Conservation (phyloP, 2,888 invertebrate genomes). For the Zootermopsis nevadensis region DNA sequence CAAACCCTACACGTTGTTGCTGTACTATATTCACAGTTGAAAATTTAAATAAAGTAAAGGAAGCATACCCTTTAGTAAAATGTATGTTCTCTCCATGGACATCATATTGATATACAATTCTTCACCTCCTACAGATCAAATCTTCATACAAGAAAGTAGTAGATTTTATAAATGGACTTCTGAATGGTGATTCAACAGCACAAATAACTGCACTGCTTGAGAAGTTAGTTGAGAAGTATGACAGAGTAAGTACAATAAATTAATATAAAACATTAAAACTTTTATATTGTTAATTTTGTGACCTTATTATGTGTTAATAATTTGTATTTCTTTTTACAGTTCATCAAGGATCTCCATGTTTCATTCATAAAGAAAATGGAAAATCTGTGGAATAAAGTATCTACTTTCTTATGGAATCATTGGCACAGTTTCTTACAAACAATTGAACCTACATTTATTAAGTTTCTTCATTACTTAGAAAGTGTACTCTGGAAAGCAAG, state of each 20-base stretch:
- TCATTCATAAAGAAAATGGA: conserved; percentile 77
- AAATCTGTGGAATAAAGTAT: conserved; percentile 77
- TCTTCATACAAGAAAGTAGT: conserved; percentile 76
- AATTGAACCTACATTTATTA: conserved; percentile 82
- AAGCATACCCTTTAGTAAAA: too few relatives aligned
- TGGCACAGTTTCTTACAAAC: conserved; percentile 79
- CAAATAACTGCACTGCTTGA: conserved; percentile 77
- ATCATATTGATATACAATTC: too few relatives aligned
- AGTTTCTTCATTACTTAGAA: conserved; percentile 80
- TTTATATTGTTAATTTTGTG: conserved; percentile 26
- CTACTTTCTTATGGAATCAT: conserved; percentile 72
- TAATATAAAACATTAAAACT: not conserved
- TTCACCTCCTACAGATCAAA: conserved; percentile 66
- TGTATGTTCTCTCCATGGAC: too few relatives aligned
- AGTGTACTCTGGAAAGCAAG: conserved; percentile 78
- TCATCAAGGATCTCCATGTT: conserved; percentile 81
- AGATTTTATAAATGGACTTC: conserved; percentile 74
- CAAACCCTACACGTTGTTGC: too few relatives aligned
- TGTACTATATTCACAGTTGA: too few relatives aligned
- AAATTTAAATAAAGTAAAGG: too few relatives aligned
- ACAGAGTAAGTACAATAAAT: conserved; percentile 63
- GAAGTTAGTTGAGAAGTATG: conserved; percentile 79
- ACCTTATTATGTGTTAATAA: not conserved
- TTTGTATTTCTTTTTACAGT: conserved; percentile 57
- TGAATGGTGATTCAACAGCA: conserved; percentile 82